A percentile compares a stretch with the other conserved stretches of the same genome.
phyloP scores from a whole-genome alignment of 2,797 vertebrate genomes.

The Phrynocephalus forsythii region DNA sequence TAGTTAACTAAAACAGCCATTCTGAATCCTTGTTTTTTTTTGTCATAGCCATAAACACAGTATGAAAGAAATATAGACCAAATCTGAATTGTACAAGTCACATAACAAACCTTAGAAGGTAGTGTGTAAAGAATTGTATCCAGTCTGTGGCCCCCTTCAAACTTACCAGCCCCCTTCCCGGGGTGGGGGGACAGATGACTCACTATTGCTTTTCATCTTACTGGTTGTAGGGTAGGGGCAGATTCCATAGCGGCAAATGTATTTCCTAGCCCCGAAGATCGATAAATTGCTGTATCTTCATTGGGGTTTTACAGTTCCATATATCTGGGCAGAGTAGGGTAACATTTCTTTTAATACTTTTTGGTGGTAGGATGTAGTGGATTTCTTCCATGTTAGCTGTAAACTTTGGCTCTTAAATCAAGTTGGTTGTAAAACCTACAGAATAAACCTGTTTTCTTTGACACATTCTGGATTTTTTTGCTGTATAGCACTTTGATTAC shows the following conservation, averaged over 20 bases:
- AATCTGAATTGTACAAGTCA: too few species aligned
- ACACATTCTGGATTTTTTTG: neutral
- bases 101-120: too few species aligned
- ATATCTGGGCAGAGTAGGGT: neutral
- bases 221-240: neutral
- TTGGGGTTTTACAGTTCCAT: neutral
- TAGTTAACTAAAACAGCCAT: neutral
- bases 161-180: too few species aligned
- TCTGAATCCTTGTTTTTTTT: too few species aligned
- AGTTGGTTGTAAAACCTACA: neutral
- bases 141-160: too few species aligned
- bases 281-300: neutral
- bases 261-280: neutral
- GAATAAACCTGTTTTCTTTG: neutral
- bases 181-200: too few species aligned
- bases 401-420: neutral
- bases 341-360: neutral
- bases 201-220: neutral
- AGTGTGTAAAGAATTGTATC: too few species aligned
- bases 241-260: neutral
- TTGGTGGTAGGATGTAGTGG: neutral
- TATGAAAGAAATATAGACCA: too few species aligned
- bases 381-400: neutral
- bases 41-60: too few species aligned
- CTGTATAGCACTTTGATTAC: neutral